Conservation (phyloP, 2,797 vertebrate species). For the Pitangus sulphuratus region DNA sequence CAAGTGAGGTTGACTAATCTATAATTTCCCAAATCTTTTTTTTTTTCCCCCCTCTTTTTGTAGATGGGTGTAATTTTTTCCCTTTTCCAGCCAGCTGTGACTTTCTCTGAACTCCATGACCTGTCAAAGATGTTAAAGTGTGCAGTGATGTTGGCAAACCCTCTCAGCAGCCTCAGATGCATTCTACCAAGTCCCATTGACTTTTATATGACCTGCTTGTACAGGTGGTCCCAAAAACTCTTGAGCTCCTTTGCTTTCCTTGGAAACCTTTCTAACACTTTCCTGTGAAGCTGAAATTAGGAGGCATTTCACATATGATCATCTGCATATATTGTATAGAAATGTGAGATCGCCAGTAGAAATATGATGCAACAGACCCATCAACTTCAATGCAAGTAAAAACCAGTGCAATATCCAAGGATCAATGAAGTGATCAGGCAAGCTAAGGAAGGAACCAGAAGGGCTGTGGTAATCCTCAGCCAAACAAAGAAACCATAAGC, state of each 20-base stretch:
- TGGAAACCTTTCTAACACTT: neutral
- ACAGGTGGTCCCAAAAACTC: neutral
- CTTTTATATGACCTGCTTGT: neutral
- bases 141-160: neutral
- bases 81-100: slow-evolving; percentile 27
- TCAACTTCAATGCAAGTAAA: neutral
- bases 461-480: neutral
- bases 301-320: neutral
- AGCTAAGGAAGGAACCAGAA: neutral
- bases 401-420: rapidly evolving
- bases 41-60: neutral
- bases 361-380: neutral
- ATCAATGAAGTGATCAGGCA: neutral
- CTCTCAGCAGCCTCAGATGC: neutral
- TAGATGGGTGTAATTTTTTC: neutral
- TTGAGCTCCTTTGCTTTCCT: neutral
- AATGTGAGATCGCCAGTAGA: neutral
- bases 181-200: neutral
- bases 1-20: slow-evolving; percentile 13
- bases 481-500: neutral
- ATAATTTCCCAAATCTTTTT: neutral
- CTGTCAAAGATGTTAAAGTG: neutral
- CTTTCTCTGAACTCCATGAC: neutral
- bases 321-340: neutral
- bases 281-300: neutral